phyloP scores from a whole-genome alignment of 2,113 vertebrate genomes.

The Rissa tridactyla region DNA sequence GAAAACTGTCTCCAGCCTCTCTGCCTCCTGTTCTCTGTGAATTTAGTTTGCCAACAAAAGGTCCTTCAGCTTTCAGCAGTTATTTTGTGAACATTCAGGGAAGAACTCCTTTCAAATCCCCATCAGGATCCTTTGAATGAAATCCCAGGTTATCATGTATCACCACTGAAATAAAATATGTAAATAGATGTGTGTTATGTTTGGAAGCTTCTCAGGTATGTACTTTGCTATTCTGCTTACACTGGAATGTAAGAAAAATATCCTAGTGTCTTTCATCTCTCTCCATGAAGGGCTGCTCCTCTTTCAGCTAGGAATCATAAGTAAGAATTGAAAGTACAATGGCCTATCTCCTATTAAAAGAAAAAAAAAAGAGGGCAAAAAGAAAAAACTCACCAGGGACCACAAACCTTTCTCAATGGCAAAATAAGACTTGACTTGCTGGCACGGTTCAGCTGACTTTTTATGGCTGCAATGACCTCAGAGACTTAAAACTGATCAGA shows the following conservation, averaged over 20 bases:
- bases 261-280: conserved; percentile 68
- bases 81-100: conserved; percentile 49
- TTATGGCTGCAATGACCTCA: background rate
- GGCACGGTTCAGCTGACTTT: background rate
- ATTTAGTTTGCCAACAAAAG: conserved; percentile 46
- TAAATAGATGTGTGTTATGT: conserved; percentile 70
- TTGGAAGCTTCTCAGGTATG: conserved; percentile 73
- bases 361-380: background rate
- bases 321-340: conserved; percentile 13
- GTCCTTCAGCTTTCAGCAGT: conserved; percentile 42
- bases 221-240: conserved; percentile 68
- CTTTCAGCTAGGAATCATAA: conserved; percentile 60
- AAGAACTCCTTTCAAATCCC: conserved; percentile 62
- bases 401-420: background rate
- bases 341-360: background rate
- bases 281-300: conserved; percentile 53
- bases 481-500: background rate
- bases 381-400: background rate
- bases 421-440: background rate
- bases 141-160: conserved; percentile 70
- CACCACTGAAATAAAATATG: conserved; percentile 70
- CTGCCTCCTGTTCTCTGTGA: background rate
- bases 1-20: background rate
- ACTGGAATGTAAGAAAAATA: conserved; percentile 68
- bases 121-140: conserved; percentile 64